Evolutionary conservation across 2,113 vertebrate genomes (phyloP), one percentile per base, ranked within the genome.

Genomic region (Andinoacara biseriatus): DNA sequence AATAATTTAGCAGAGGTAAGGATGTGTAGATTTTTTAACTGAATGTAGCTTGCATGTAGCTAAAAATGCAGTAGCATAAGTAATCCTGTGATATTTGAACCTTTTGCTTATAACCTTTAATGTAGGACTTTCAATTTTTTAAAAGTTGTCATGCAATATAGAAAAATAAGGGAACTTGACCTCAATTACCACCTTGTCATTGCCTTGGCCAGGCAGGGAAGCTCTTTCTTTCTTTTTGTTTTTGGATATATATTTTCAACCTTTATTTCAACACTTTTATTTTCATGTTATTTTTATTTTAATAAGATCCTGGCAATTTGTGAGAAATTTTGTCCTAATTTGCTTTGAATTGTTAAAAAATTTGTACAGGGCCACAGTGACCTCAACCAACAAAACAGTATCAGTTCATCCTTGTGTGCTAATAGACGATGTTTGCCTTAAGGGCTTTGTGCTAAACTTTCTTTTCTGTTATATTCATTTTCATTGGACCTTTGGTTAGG

Each of bases 371-470:
- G 15, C 1, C n/a, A 43, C n/a, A 24, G 62, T 65, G 38, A 65
- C 17, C 38, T 65, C 13, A 65, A 65, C 43, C 43, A 46, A 0
- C 38, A 26, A 46, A 65, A 65, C 22, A 26, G 57, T 26, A 26
- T 26, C n/a, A 43, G 17, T 65, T 65, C 38, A 65, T 1, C 62
- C 38, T 65, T 10, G 62, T 43, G 38, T 26, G 63, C 63, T 46
- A 67, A 67, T 26, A 17, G 13, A 46, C 24, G 7, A 65, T 0
- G 9, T 46, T 46, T 29, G 40, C 1, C 0, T 46, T 29, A 18
- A 18, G 63, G 38, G 63, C 1, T 46, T 24, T 11, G 22, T 67
- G 22, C 15, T 5, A 46, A 0, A 10, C 40, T 29, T 9, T 29
- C 40, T 49, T 67, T 18, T 40, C 14, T 67, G 40, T 67, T 26